These are phyloP conservation scores for Toxostoma redivivum DNA, from an alignment of 2,113 vertebrate species.

Conservation along the genomic window DNA sequence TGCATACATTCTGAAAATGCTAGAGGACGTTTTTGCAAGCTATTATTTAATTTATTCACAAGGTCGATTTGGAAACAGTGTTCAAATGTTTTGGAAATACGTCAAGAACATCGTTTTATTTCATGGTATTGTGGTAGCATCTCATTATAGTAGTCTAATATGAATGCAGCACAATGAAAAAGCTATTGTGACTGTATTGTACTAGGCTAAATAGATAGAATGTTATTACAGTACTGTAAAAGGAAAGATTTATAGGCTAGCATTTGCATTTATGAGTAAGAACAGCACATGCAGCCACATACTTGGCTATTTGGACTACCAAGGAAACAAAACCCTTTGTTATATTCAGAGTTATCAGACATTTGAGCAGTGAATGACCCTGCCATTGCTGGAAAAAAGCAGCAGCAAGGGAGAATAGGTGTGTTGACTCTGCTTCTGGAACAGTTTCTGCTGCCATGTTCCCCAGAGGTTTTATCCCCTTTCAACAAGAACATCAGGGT, in stretches of 20 bases:
- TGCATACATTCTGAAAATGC: conserved; percentile 58
- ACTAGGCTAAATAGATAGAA: conserved; percentile 50
- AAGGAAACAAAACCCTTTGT: conserved; percentile 28
- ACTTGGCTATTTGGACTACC: conserved; percentile 33
- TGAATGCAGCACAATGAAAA: conserved; percentile 57
- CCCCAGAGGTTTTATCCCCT: neutral
- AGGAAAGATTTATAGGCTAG: conserved; percentile 51
- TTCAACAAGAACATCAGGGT: conserved; percentile 2
- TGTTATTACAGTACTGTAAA: conserved; percentile 24
- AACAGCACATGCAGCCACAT: conserved; percentile 11
- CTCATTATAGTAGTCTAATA: conserved; percentile 54
- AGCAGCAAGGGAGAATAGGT: conserved; percentile 13
- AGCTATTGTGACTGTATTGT: conserved; percentile 51
- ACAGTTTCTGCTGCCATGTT: neutral
- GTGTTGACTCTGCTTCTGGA: conserved; percentile 3
- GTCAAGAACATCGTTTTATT: conserved; percentile 54
- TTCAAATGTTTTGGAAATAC: conserved; percentile 64
- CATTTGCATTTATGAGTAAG: conserved; percentile 49
- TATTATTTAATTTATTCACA: conserved; percentile 62
- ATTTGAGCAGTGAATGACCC: conserved; percentile 31
- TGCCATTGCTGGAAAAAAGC: neutral
- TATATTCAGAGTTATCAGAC: conserved; percentile 40
- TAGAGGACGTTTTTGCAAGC: conserved; percentile 61
- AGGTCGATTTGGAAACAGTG: conserved; percentile 63
- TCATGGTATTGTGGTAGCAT: conserved; percentile 43